These are phyloP conservation scores for Galago senegalensis DNA, from an alignment of 2,797 vertebrate genomes.

Conservation along the genomic window DNA sequence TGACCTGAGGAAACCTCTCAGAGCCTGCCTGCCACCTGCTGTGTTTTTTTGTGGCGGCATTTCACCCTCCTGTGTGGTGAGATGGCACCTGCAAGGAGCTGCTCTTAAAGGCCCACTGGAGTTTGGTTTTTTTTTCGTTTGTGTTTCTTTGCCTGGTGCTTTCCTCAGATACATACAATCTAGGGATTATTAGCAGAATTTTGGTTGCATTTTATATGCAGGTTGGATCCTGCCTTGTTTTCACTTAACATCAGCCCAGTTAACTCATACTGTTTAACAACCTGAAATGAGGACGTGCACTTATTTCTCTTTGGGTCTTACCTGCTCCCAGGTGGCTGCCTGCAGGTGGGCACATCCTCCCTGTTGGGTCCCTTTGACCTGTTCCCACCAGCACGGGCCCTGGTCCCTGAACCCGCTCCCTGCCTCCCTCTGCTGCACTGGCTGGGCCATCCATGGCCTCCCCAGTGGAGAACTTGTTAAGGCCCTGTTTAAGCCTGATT, in stretches of 20 bases:
- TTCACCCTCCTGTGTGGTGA: fast-evolving
- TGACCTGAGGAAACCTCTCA: neutral
- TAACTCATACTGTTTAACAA: neutral
- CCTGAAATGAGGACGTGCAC: neutral
- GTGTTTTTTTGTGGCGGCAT: fast-evolving
- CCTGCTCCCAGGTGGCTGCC: neutral
- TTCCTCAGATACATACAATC: fast-evolving
- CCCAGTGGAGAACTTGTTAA: fast-evolving
- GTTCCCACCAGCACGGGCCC: neutral
- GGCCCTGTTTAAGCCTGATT: neutral
- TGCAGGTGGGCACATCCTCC: neutral
- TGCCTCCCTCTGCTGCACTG: neutral
- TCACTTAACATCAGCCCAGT: neutral
- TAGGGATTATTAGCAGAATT: neutral
- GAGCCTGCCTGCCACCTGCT: neutral
- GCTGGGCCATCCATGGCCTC: fast-evolving
- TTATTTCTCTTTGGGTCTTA: neutral
- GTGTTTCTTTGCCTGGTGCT: neutral
- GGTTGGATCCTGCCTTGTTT: neutral
- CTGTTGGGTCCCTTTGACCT: neutral
- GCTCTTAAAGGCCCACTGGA: fast-evolving
- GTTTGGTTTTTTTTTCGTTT: neutral
- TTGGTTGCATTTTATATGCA: neutral
- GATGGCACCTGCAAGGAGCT: neutral
- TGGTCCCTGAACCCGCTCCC: neutral